Evolutionary conservation across 2,888 invertebrate genomes (phyloP).

Genomic region (Cerceris ruficornis): DNA sequence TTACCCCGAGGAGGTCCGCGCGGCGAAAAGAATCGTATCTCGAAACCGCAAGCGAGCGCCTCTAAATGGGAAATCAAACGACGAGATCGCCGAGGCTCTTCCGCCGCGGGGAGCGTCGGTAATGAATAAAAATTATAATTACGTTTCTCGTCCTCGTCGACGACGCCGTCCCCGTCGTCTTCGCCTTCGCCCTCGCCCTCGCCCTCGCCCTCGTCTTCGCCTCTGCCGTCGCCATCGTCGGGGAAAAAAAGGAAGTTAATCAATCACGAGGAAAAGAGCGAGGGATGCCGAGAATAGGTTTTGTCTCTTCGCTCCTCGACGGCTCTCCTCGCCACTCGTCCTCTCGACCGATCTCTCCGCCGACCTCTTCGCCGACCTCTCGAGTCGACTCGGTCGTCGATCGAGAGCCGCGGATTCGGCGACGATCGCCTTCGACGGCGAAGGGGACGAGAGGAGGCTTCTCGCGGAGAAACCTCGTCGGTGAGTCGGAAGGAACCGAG

Average conservation of each 20-base stretch:
- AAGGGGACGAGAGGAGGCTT: slow-evolving; percentile 16
- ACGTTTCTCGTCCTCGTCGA: slow-evolving; percentile 76
- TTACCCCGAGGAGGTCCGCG: slow-evolving; percentile 64
- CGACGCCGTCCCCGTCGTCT: background rate
- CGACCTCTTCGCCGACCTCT: background rate
- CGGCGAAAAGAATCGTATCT: slow-evolving; percentile 80
- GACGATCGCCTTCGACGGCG: slow-evolving; percentile 13
- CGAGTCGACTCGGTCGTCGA: too few species aligned
- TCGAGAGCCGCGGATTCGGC: slow-evolving; percentile 5
- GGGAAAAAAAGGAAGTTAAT: slow-evolving; percentile 78
- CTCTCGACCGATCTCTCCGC: slow-evolving; percentile 31
- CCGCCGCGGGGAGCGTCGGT: slow-evolving; percentile 56
- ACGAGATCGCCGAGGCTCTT: slow-evolving; percentile 60
- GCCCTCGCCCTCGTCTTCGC: too few species aligned
- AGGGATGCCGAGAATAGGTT: slow-evolving; percentile 48
- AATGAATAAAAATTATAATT: slow-evolving; percentile 82
- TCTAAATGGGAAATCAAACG: slow-evolving; percentile 78
- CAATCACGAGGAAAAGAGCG: slow-evolving; percentile 76
- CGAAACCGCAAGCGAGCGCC: slow-evolving; percentile 79
- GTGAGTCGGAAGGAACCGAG: slow-evolving; percentile 7
- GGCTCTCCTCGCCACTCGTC: slow-evolving; percentile 49
- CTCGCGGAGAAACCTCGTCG: background rate
- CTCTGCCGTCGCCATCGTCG: slow-evolving; percentile 46
- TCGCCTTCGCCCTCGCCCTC: too few species aligned
- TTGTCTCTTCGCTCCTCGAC: slow-evolving; percentile 59